Conservation (phyloP, 2,888 invertebrate genomes). For the Liposcelis brunnea region DNA sequence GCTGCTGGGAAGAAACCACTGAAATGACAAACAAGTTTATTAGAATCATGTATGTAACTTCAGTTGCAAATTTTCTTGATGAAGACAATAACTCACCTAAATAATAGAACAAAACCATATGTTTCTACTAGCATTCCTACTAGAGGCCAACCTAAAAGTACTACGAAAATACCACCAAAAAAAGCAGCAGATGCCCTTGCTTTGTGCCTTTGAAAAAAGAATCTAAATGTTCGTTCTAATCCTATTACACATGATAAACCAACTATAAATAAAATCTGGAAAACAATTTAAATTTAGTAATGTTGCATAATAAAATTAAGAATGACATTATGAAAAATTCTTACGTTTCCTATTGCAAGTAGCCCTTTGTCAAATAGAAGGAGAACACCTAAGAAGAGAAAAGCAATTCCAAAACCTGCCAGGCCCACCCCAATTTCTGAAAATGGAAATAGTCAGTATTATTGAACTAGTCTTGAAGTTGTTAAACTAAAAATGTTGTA, state of each 20-base stretch:
- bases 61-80: not conserved
- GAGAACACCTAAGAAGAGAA: slow-evolving; percentile 84
- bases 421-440: slow-evolving; percentile 94
- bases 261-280: slow-evolving; percentile 86
- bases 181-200: slow-evolving; percentile 76
- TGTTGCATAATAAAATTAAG: not conserved
- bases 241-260: slow-evolving; percentile 95
- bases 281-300: slow-evolving; percentile 18
- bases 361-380: slow-evolving; percentile 93
- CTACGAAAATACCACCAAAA: slow-evolving; percentile 82
- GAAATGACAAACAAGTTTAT: slow-evolving; percentile 24
- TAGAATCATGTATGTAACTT: no score
- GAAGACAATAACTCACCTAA: slow-evolving; percentile 38
- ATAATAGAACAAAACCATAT: slow-evolving; percentile 82
- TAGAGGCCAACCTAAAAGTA: slow-evolving; percentile 89
- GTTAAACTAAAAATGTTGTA: no score
- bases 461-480: no score
- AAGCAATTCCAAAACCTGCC: slow-evolving; percentile 88
- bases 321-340: slow-evolving; percentile 25
- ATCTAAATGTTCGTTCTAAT: slow-evolving; percentile 81
- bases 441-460: slow-evolving; percentile 28
- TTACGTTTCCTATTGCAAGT: slow-evolving; percentile 97
- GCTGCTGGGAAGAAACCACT: slow-evolving; percentile 97
- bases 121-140: slow-evolving; percentile 92
- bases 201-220: slow-evolving; percentile 96